A percentile compares a stretch with the other conserved stretches of the same genome.
phyloP scores from a whole-genome alignment of 2,113 vertebrate species.

The Sula dactylatra region DNA sequence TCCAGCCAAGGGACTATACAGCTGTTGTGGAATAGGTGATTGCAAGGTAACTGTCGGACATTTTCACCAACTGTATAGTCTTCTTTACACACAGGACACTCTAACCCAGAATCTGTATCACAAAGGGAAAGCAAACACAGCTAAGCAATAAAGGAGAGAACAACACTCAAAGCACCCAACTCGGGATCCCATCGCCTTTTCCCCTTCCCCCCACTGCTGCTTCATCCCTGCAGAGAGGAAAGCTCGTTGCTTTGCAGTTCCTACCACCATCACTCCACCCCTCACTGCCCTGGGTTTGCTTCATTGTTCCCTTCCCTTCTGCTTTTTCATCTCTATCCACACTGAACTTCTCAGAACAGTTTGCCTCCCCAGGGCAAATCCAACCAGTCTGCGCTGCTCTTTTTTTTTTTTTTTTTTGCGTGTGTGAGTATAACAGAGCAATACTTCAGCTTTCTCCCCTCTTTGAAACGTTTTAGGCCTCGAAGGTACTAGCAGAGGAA shows the following conservation, averaged over 20 bases:
- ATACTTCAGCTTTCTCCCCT: background rate
- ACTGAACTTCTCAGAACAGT: background rate
- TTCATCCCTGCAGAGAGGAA: background rate
- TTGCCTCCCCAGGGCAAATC: background rate
- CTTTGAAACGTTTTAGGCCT: background rate
- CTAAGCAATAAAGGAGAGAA: background rate
- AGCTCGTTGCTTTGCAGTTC: background rate
- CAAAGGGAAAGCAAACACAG: background rate
- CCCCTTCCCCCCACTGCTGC: background rate
- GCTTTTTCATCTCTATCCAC: background rate
- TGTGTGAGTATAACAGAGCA: background rate
- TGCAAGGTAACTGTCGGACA: constrained; percentile 94
- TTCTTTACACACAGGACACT: constrained; percentile 98
- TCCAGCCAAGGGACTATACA: constrained; percentile 98
- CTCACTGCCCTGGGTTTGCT: background rate
- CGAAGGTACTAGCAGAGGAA: background rate
- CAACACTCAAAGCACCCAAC: accelerated
- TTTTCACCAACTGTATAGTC: constrained; percentile 88
- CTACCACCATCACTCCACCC: no score
- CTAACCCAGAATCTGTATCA: constrained; percentile 84
- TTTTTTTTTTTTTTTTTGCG: background rate
- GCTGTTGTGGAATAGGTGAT: constrained; percentile 95
- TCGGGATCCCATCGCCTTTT: accelerated
- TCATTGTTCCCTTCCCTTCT: background rate
- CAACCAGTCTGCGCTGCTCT: background rate